A percentile compares a stretch with the other conserved stretches of the same genome.
These are phyloP conservation scores for Grus americana DNA, from an alignment of 2,113 vertebrate genomes.

Conservation along the genomic window DNA sequence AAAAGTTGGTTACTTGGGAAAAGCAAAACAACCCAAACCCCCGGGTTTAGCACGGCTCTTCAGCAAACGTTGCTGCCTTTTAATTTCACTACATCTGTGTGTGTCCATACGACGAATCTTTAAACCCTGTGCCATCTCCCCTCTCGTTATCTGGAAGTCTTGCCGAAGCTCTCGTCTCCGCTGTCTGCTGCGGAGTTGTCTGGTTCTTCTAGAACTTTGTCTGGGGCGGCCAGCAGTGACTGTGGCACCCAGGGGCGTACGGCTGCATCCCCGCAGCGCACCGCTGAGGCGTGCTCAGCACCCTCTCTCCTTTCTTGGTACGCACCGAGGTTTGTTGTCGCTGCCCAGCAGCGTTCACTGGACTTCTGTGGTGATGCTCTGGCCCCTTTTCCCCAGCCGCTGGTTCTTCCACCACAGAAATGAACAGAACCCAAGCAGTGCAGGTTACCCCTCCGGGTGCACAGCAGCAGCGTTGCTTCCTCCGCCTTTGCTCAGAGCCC, in stretches of 20 bases:
- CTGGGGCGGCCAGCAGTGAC: neutral
- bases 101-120: neutral
- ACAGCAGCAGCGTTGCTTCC: no score
- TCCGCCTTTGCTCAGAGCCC: neutral
- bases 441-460: no score
- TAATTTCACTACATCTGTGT: neutral
- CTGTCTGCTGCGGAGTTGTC: neutral
- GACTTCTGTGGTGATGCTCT: no score
- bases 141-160: neutral
- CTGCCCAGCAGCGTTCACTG: neutral
- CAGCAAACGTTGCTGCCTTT: neutral
- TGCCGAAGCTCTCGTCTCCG: neutral
- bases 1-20: no score
- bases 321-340: neutral
- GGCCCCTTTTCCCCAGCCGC: neutral
- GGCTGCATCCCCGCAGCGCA: neutral
- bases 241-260: fast-evolving
- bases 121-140: neutral
- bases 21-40: neutral
- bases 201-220: neutral
- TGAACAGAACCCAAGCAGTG: neutral
- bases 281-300: fast-evolving
- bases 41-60: fast-evolving
- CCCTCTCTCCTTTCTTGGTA: neutral
- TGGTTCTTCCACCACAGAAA: neutral